A percentile compares a stretch with the other conserved stretches of the same genome.
Conservation (phyloP, 2,113 vertebrate genomes). For the Myxocyprinus asiaticus region DNA sequence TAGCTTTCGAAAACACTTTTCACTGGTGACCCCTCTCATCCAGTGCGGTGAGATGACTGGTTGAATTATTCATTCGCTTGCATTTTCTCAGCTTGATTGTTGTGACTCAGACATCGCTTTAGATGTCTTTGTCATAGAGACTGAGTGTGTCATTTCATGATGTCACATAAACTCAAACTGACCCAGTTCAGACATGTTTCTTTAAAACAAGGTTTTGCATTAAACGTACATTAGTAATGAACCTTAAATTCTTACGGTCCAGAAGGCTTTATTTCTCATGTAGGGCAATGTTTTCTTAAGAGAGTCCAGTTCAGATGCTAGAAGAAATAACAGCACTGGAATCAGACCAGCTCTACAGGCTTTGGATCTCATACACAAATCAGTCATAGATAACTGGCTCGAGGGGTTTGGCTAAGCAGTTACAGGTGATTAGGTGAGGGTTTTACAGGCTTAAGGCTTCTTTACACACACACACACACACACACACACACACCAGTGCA, state of each 20-base stretch:
- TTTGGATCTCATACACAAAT: constrained; percentile 35
- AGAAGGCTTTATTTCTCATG: constrained; percentile 19
- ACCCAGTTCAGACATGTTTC: background rate
- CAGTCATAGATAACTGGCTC: constrained; percentile 32
- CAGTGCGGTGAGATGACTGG: constrained; percentile 10
- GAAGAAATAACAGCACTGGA: background rate
- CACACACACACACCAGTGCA: background rate
- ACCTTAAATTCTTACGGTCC: background rate
- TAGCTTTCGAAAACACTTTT: constrained; percentile 15
- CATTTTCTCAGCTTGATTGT: constrained; percentile 1
- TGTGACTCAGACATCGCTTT: background rate
- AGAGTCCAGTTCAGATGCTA: background rate
- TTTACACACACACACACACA: constrained; percentile 33
- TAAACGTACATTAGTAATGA: background rate
- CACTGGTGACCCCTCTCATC: background rate
- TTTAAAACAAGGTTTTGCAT: background rate
- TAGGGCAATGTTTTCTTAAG: background rate
- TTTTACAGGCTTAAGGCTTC: constrained; percentile 29
- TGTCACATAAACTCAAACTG: constrained; percentile 4
- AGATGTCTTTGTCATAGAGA: constrained; percentile 19
- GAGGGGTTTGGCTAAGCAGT: constrained; percentile 28
- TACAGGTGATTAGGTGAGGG: constrained; percentile 38
- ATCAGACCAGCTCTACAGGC: constrained; percentile 21
- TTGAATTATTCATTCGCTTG: constrained; percentile 33
- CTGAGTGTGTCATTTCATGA: constrained; percentile 2